Conservation (phyloP, 2,888 invertebrate genomes). For the Lumbricus terrestris region DNA sequence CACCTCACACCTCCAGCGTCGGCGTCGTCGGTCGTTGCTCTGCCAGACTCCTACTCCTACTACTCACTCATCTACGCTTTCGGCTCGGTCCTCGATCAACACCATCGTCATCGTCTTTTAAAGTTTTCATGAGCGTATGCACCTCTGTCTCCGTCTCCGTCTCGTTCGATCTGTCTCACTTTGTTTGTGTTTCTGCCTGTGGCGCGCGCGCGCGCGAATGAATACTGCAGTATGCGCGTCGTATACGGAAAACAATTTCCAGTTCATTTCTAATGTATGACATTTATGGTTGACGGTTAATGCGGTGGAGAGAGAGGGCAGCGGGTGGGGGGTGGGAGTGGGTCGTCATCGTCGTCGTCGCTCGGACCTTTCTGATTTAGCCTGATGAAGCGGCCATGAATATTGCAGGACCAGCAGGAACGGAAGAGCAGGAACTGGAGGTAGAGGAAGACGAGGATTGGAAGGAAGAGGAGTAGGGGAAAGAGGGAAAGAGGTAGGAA, state of each 20-base stretch:
- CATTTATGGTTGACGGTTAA: conserved; percentile 15
- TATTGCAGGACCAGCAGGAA: neutral
- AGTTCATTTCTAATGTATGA: conserved; percentile 15
- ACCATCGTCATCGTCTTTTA: neutral
- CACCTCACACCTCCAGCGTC: too few relatives aligned
- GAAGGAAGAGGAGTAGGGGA: neutral
- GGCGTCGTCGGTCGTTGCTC: too few relatives aligned
- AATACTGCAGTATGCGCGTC: neutral
- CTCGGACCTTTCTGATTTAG: neutral
- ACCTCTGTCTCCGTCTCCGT: neutral
- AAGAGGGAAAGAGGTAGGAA: neutral
- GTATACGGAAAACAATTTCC: conserved; percentile 16
- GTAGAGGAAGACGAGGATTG: neutral
- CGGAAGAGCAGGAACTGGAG: neutral
- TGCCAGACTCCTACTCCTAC: neutral
- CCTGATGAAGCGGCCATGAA: conserved; percentile 13
- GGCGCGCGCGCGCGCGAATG: neutral
- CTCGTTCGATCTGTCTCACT: neutral
- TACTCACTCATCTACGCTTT: neutral
- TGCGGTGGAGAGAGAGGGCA: too few relatives aligned
- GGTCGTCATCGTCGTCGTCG: neutral
- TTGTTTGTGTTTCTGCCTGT: neutral
- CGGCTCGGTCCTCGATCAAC: neutral
- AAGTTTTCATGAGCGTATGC: neutral
- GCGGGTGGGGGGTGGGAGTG: neutral